Conservation (phyloP, 2,113 vertebrate species). For the Paracanthobrama guichenoti region DNA sequence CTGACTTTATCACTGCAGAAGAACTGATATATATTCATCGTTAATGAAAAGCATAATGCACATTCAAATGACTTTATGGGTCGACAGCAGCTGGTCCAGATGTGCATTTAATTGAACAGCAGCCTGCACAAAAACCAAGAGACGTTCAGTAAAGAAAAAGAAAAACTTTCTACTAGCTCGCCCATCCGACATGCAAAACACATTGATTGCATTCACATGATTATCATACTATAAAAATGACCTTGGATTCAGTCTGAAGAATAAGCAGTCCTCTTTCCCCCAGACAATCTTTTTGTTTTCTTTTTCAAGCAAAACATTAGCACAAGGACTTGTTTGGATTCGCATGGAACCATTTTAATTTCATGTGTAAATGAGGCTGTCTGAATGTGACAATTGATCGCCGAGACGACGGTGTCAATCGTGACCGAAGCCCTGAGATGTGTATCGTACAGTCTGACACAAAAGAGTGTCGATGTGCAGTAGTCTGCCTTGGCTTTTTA, state of each 20-base stretch:
- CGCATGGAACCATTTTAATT: slow-evolving; percentile 15
- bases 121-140: background rate
- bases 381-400: slow-evolving; percentile 8
- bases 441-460: slow-evolving; percentile 22
- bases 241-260: background rate
- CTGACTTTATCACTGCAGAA: background rate
- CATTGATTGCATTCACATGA: background rate
- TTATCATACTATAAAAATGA: background rate
- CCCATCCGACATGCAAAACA: background rate
- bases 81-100: background rate
- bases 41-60: slow-evolving; percentile 32
- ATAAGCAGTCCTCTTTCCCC: background rate
- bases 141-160: background rate
- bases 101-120: background rate
- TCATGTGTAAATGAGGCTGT: slow-evolving; percentile 23
- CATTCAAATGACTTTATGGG: background rate
- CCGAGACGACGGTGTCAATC: background rate
- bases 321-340: background rate
- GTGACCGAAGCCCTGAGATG: slow-evolving; percentile 11
- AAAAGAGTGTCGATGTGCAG: background rate
- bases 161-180: background rate
- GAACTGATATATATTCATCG: background rate
- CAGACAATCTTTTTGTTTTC: background rate
- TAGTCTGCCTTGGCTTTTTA: slow-evolving; percentile 8
- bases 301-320: background rate